A percentile compares a stretch with the other conserved stretches of the same genome.
These are phyloP conservation scores for Tenthredo mesomela DNA, from an alignment of 2,888 invertebrate genomes.

Conservation along the genomic window DNA sequence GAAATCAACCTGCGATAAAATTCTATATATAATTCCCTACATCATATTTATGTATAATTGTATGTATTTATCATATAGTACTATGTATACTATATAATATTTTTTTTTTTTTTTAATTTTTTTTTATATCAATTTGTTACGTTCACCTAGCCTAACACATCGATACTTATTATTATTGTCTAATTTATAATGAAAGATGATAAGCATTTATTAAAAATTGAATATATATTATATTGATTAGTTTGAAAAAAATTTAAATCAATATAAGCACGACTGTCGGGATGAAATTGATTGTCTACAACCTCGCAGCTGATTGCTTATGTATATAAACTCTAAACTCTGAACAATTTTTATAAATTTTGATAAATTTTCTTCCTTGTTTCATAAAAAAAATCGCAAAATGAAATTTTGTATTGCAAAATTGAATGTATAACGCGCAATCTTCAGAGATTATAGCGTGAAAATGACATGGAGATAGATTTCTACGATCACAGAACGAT, in stretches of 20 bases:
- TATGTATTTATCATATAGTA: neutral
- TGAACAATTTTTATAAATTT: neutral
- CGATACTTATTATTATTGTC: slow-evolving; percentile 45
- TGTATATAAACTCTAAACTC: neutral
- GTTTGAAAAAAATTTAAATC: neutral
- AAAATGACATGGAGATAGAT: neutral
- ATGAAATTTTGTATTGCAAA: neutral
- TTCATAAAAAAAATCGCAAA: neutral
- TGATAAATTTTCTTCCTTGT: neutral
- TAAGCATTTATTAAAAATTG: neutral
- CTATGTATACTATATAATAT: neutral
- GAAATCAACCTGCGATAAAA: slow-evolving; percentile 6
- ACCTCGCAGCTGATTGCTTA: neutral
- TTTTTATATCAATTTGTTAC: slow-evolving; percentile 19
- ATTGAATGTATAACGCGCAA: neutral
- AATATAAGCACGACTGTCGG: neutral
- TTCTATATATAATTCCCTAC: neutral
- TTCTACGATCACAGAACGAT: slow-evolving; percentile 38
- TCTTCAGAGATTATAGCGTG: no score
- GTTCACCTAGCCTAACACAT: slow-evolving; percentile 39
- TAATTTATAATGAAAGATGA: slow-evolving; percentile 28
- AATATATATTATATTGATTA: neutral
- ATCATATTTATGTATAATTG: neutral
- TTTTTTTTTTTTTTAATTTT: neutral
- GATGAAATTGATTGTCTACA: slow-evolving; percentile 44